Percentiles rank a stretch among this genome's conserved stretches.
phyloP scores from a whole-genome alignment of 2,888 invertebrate species.

The Dicranocentrus wangi region DNA sequence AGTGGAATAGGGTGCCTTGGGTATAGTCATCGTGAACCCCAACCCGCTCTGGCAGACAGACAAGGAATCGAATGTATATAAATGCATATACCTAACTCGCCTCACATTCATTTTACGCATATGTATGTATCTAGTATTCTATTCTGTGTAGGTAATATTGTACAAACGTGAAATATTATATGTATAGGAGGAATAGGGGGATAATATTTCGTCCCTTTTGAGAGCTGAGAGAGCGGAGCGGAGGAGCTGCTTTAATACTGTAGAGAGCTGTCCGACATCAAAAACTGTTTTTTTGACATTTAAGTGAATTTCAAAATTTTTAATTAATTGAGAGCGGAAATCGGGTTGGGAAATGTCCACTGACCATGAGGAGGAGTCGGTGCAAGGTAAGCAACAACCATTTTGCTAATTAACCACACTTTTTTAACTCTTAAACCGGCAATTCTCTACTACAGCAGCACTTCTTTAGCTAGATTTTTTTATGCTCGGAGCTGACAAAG shows the following conservation, averaged over 20 bases:
- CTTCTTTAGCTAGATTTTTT: constrained; percentile 8
- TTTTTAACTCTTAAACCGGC: constrained; percentile 46
- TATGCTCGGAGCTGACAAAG: constrained; percentile 1
- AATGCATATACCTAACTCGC: too few relatives aligned
- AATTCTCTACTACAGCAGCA: background rate
- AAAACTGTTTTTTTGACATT: constrained; percentile 42
- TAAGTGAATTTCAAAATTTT: constrained; percentile 21
- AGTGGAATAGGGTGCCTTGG: too few relatives aligned
- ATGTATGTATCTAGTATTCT: too few relatives aligned
- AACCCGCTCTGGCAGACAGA: too few relatives aligned
- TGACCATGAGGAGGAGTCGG: constrained; percentile 61
- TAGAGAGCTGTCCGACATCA: background rate
- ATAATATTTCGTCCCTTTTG: constrained; percentile 9
- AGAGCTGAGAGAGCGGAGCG: background rate
- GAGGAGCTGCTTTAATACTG: too few relatives aligned
- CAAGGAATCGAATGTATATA: too few relatives aligned
- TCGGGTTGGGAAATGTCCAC: constrained; percentile 20
- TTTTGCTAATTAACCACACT: background rate
- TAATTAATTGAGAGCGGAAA: background rate
- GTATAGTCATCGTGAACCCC: too few relatives aligned
- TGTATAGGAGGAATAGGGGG: too few relatives aligned
- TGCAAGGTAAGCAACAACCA: constrained; percentile 58
- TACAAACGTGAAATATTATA: too few relatives aligned
- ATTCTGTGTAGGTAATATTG: too few relatives aligned
- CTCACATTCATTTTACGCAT: too few relatives aligned